Conservation (phyloP, 2,113 vertebrate species). For the Athene noctua region DNA sequence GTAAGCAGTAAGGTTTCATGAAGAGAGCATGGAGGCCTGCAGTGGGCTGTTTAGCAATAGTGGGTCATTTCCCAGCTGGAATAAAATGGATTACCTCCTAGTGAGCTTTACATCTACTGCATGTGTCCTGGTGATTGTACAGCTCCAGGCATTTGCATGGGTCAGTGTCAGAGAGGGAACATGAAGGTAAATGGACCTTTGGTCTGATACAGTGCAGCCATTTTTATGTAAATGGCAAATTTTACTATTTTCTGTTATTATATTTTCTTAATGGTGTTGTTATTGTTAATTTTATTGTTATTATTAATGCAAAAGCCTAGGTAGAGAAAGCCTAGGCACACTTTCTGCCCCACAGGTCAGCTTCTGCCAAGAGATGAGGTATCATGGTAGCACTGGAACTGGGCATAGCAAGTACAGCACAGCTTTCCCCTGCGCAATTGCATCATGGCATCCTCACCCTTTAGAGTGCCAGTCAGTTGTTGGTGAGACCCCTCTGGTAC, state of each 20-base stretch:
- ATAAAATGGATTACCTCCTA: neutral
- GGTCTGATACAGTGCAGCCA: neutral
- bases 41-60: neutral
- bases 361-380: neutral
- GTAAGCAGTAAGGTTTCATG: neutral
- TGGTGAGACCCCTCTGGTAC: neutral
- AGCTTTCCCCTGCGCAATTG: neutral
- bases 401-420: neutral
- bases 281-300: neutral
- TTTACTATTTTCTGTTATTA: neutral
- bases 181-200: neutral
- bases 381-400: too few relatives aligned
- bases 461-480: neutral
- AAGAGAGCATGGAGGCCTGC: neutral
- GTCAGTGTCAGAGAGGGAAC: neutral
- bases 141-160: neutral
- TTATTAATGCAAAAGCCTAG: neutral
- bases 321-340: neutral
- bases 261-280: neutral
- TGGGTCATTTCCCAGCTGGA: neutral
- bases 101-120: neutral
- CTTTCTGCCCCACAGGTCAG: neutral
- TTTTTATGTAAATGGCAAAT: neutral
- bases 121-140: neutral
- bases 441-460: neutral